Percentiles rank a stretch among this genome's conserved stretches.
Conservation (phyloP, 2,888 invertebrate species). For the Chymomyza fuscimana region DNA sequence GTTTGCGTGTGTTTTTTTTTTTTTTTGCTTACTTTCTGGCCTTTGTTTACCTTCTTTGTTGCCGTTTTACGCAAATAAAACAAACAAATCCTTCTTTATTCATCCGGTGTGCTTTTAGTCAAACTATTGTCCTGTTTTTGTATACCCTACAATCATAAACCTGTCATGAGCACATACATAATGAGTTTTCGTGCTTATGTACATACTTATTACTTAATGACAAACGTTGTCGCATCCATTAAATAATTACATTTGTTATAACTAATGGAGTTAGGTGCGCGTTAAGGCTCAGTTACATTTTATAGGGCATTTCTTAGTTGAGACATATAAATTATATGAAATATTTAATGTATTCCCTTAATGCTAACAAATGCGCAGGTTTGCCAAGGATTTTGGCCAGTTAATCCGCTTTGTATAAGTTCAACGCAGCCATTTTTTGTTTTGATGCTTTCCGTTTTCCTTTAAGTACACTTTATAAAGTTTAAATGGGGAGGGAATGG, state of each 20-base stretch:
- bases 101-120: background rate
- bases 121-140: background rate
- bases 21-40: background rate
- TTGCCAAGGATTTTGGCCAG: constrained; percentile 20
- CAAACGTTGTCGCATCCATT: background rate
- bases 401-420: constrained; percentile 25
- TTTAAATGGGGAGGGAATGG: background rate
- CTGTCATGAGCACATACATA: background rate
- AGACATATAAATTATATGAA: background rate
- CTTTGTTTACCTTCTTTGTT: constrained; percentile 7
- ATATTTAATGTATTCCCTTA: constrained; percentile 4
- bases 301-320: background rate
- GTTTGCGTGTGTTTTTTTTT: background rate
- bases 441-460: constrained; percentile 5
- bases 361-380: constrained; percentile 18
- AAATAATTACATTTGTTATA: background rate
- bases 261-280: background rate
- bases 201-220: background rate
- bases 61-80: background rate
- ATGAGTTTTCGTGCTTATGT: background rate
- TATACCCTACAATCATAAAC: background rate
- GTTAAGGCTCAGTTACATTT: background rate
- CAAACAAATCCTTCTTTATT: background rate
- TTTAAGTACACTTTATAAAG: constrained; percentile 1
- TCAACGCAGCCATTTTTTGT: constrained; percentile 13